Conservation (phyloP, 2,113 vertebrate genomes). For the Hemichromis elongatus region DNA sequence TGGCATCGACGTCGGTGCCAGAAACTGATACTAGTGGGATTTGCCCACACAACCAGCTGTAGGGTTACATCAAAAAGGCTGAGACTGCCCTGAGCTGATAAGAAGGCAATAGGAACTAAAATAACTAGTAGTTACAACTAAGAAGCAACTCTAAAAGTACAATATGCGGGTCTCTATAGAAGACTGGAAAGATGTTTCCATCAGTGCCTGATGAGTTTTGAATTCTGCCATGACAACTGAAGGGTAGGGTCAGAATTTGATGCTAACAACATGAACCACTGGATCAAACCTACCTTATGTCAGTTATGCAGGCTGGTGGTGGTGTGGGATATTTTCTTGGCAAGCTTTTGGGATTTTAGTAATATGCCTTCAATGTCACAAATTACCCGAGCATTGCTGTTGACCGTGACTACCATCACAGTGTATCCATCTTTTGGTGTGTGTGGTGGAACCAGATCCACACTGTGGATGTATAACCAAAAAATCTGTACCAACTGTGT, state of each 20-base stretch:
- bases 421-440: not conserved
- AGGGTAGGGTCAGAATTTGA: not conserved
- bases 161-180: not conserved
- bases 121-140: not conserved
- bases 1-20: not conserved
- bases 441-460: not conserved
- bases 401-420: not conserved
- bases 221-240: not conserved
- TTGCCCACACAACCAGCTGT: not conserved
- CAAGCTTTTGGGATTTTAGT: not conserved
- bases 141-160: not conserved
- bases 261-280: not conserved
- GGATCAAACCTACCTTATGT: not conserved
- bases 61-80: not conserved
- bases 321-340: not conserved
- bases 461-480: not conserved
- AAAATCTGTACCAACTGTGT: not conserved
- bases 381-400: not conserved
- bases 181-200: not conserved
- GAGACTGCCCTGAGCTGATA: not conserved
- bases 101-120: not conserved
- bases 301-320: not conserved
- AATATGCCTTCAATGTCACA: not conserved
- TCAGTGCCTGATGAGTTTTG: not conserved
- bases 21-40: not conserved